Base-by-base conservation (phyloP, 2,113 vertebrate species). In the Corapipo altera region DNA sequence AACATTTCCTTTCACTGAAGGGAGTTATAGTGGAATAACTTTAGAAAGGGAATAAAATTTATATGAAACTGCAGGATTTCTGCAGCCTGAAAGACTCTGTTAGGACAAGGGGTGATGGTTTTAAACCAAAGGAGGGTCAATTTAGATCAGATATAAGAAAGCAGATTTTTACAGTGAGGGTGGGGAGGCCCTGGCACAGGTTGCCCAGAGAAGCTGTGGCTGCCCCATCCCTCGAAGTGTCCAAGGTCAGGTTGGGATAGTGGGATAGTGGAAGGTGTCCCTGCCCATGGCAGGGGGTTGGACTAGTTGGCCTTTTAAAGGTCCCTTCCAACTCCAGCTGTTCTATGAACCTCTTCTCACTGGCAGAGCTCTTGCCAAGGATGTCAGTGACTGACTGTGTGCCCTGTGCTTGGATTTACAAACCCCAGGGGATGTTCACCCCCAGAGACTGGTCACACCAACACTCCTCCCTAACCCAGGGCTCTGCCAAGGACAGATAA, bases 181-280 rank as follows among this genome's bases (percentile, higher is more conserved):
- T 41, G 55, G 12, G 0, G 11, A 75, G 33, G 6, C 35, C 26
- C 67, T 72, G 32, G 43, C 70, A 30, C 54, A 61, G 70, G 8
- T 0, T 54, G 8, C n/a, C 8, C 46, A 48, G 48, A 41, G n/a
- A 0, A 76, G 21, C n/a, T 83, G 24, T 23, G 64, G n/a, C 21
- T 76, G 48, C 9, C 11, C 11, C 30, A 76, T 32, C 3, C 41
- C 30, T 83, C 55, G 48, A 4, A 32, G n/a, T 49, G 26, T 32
- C 55, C 41, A 54, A 61, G 33, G 30, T 0, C 28, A 75, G 24
- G 33, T 1, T 55, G 55, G 41, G 49, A 51, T 27, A 51, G 49
- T 76, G 55, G 30, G 64, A 1, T 7, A 32, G 41, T 62, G 48
- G 26, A 35, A 76, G 11, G 16, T 69, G n/a, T 13, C 55, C n/a